phyloP scores from a whole-genome alignment of 2,888 invertebrate species.

The Heliconius hortense region DNA sequence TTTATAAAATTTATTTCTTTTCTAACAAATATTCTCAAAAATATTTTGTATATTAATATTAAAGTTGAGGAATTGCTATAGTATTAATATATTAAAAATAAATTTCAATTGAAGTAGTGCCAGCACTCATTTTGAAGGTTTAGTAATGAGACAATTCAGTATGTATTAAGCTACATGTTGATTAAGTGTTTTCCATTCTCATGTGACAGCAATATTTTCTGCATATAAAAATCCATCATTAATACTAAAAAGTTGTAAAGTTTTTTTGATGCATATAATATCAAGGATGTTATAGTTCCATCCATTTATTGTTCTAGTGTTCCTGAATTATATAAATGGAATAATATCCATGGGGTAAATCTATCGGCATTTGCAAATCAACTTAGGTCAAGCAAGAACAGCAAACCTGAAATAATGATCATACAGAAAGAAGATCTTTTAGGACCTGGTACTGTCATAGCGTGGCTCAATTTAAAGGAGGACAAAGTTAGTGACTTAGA shows the following conservation, averaged over 20 bases:
- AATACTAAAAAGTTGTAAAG: neutral
- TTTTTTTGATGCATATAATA: neutral
- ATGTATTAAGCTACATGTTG: no score
- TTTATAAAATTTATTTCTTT: neutral
- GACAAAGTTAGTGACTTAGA: slow-evolving; percentile 83
- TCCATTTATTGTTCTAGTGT: slow-evolving; percentile 62
- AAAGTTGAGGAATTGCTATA: no score
- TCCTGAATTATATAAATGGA: slow-evolving; percentile 88
- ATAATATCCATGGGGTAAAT: slow-evolving; percentile 88
- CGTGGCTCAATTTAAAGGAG: slow-evolving; percentile 86
- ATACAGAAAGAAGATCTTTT: slow-evolving; percentile 83
- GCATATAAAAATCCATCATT: neutral
- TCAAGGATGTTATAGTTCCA: neutral
- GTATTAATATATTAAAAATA: no score
- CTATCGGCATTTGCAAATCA: slow-evolving; percentile 86
- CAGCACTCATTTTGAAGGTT: no score
- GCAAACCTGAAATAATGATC: slow-evolving; percentile 85
- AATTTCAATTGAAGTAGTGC: no score
- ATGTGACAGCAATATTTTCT: neutral
- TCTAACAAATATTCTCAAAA: no score
- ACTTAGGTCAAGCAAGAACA: slow-evolving; percentile 83
- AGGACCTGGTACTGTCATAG: slow-evolving; percentile 83
- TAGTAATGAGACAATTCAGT: no score
- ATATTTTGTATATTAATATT: no score
- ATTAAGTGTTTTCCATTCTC: no score